A percentile compares a stretch with the other conserved stretches of the same genome.
Evolutionary conservation across 2,113 vertebrate genomes (phyloP).

Genomic region (Thryonomys swinderianus): DNA sequence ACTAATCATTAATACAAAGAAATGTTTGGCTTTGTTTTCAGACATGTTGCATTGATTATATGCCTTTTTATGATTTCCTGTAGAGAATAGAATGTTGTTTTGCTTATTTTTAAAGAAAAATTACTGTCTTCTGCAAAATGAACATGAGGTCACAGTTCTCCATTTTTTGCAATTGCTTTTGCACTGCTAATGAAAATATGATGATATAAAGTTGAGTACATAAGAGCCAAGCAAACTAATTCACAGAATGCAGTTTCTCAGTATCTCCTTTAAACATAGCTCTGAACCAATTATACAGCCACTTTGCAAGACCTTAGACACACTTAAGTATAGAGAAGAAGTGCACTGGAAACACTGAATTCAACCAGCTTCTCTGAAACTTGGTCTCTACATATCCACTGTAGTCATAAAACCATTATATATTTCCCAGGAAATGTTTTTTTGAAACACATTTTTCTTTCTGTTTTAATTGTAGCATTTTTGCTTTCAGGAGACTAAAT

Average conservation of each 20-base stretch:
- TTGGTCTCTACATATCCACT: slow-evolving; percentile 49
- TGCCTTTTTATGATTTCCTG: slow-evolving; percentile 31
- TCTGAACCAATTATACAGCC: slow-evolving; percentile 52
- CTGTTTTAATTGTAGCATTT: slow-evolving; percentile 61
- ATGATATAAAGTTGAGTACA: not conserved
- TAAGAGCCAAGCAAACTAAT: slow-evolving; percentile 39
- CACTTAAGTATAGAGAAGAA: slow-evolving; percentile 42
- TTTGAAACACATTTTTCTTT: slow-evolving; percentile 61
- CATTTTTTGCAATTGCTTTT: slow-evolving; percentile 54
- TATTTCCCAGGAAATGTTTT: slow-evolving; percentile 26
- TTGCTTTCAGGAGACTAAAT: slow-evolving; percentile 49
- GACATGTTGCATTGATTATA: slow-evolving; percentile 30
- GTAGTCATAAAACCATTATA: slow-evolving; percentile 51
- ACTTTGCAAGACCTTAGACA: slow-evolving; percentile 55
- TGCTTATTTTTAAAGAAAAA: slow-evolving; percentile 52
- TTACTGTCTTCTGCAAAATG: slow-evolving; percentile 22
- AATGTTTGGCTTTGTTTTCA: slow-evolving; percentile 9
- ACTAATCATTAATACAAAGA: not conserved
- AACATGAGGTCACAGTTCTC: slow-evolving; percentile 47
- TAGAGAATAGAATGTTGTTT: not conserved
- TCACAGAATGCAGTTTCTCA: slow-evolving; percentile 61
- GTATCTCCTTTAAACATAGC: slow-evolving; percentile 62
- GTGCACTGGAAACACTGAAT: slow-evolving; percentile 35
- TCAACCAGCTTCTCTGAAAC: slow-evolving; percentile 55
- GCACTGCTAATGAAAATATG: slow-evolving; percentile 60